Evolutionary conservation across 1,140 invertebrate genomes (phyloP).

Genomic region (Lucilia sericata): DNA sequence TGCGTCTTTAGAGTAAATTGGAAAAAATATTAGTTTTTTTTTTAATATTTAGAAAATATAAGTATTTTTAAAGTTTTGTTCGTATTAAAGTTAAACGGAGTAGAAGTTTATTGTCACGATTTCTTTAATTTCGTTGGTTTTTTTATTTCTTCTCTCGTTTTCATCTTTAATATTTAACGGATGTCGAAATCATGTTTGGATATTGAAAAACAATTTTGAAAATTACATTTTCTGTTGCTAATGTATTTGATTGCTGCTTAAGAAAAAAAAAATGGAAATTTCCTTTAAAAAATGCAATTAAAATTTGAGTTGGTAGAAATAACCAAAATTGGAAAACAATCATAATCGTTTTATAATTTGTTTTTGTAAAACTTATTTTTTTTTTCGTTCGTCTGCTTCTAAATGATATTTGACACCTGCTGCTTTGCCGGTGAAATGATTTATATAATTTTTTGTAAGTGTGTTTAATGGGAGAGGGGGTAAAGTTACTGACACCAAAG

Average conservation of each 20-base stretch:
- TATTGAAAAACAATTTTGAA: slow-evolving; percentile 7
- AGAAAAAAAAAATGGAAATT: background rate
- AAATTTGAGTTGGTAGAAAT: background rate
- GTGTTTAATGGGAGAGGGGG: no score
- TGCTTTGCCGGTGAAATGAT: background rate
- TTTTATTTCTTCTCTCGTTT: background rate
- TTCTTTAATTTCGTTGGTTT: slow-evolving; percentile 20
- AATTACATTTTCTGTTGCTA: background rate
- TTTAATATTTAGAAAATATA: background rate
- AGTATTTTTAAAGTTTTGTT: background rate
- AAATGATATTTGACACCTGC: background rate
- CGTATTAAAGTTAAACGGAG: no score
- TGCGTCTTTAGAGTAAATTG: background rate
- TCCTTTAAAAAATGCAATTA: slow-evolving; percentile 10
- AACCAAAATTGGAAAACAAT: background rate
- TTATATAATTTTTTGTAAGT: no score
- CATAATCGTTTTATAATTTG: no score
- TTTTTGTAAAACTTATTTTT: no score
- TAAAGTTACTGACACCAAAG: no score
- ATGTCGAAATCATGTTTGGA: background rate
- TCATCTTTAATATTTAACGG: background rate
- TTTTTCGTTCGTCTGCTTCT: no score
- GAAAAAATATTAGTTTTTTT: slow-evolving; percentile 23
- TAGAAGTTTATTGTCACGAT: slow-evolving; percentile 33
- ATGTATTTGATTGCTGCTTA: background rate